A percentile compares a stretch with the other conserved stretches of the same genome.
Conservation (phyloP, 2,888 invertebrate genomes). For the Geotrupes spiniger region DNA sequence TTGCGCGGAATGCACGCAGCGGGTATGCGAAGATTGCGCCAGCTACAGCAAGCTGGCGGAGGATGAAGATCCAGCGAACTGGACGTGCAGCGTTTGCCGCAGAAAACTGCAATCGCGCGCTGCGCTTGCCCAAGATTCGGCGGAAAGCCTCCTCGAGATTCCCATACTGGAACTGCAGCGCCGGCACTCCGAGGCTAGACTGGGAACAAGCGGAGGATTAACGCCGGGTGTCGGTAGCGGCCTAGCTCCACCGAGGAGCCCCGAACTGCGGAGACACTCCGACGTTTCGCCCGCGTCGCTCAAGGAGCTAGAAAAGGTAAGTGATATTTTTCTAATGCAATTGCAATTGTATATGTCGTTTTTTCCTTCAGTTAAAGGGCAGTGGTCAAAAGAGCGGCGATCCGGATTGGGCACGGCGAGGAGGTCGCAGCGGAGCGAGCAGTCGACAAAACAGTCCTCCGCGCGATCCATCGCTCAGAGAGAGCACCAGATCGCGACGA, state of each 20-base stretch:
- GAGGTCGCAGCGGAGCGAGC: constrained; percentile 60
- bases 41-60: constrained; percentile 84
- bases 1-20: constrained; percentile 86
- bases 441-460: constrained; percentile 61
- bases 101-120: constrained; percentile 72
- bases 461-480: constrained; percentile 47
- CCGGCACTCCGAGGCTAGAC: constrained; percentile 75
- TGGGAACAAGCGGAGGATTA: constrained; percentile 59
- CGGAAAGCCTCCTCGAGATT: constrained; percentile 79
- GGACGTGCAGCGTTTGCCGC: constrained; percentile 88
- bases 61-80: constrained; percentile 79
- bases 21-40: constrained; percentile 91
- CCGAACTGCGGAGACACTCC: constrained; percentile 78
- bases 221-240: constrained; percentile 57
- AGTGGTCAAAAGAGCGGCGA: constrained; percentile 57
- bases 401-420: constrained; percentile 57
- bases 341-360: too few species aligned
- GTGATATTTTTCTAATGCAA: too few species aligned
- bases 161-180: constrained; percentile 77
- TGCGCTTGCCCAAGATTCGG: constrained; percentile 76
- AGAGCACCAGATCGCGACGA: constrained; percentile 54
- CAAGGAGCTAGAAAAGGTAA: constrained; percentile 86
- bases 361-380: constrained; percentile 69
- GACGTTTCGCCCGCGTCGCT: constrained; percentile 85
- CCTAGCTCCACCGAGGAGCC: constrained; percentile 80